Evolutionary conservation across 2,797 vertebrate genomes (phyloP).

Genomic region (Cynodonichthys magdalenae): DNA sequence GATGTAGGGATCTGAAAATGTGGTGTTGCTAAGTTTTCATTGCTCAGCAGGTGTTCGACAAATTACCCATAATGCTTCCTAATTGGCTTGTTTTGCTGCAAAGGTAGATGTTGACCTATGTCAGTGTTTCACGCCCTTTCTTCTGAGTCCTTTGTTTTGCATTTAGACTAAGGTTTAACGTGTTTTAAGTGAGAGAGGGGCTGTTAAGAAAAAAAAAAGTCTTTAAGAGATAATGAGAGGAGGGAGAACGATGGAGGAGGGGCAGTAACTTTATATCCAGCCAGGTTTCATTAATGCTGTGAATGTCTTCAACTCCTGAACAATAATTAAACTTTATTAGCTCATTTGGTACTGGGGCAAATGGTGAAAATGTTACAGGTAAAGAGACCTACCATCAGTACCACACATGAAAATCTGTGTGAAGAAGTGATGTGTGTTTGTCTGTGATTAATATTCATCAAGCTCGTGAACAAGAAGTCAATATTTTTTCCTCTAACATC

Average conservation of each 20-base stretch:
- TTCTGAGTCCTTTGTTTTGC: not conserved
- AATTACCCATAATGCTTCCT: not conserved
- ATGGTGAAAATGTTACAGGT: too few relatives aligned
- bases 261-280: too few relatives aligned
- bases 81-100: not conserved
- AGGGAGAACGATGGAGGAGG: too few relatives aligned
- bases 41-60: not conserved
- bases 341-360: too few relatives aligned
- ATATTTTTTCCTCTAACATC: conserved; percentile 28
- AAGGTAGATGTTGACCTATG: not conserved
- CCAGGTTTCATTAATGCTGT: too few relatives aligned
- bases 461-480: not conserved
- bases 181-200: not conserved
- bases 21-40: too few relatives aligned
- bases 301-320: too few relatives aligned
- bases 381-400: too few relatives aligned
- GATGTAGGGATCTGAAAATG: too few relatives aligned
- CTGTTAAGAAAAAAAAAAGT: too few relatives aligned
- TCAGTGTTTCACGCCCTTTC: not conserved
- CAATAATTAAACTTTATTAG: too few relatives aligned
- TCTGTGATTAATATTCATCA: not conserved
- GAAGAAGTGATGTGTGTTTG: not conserved
- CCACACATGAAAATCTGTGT: not conserved
- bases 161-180: not conserved
- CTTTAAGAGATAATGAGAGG: too few relatives aligned